Evolutionary conservation across 2,113 vertebrate genomes (phyloP).

Genomic region (Eurypyga helias): DNA sequence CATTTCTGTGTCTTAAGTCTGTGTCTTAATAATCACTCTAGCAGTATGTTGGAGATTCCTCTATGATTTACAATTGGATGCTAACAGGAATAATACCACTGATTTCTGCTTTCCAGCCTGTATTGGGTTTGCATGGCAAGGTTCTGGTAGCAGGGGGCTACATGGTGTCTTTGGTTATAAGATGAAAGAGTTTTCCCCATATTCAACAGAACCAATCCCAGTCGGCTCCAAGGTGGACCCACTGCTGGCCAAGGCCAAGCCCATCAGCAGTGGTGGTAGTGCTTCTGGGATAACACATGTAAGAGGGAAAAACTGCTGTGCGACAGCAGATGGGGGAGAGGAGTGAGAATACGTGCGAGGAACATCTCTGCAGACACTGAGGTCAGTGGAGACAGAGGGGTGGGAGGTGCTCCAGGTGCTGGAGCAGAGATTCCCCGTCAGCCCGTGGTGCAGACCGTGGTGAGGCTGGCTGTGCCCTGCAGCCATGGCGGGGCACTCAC

Average conservation of each 20-base stretch:
- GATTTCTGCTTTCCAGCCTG: background rate
- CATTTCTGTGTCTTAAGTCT: background rate
- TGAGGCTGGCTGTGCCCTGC: background rate
- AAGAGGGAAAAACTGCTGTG: fast-evolving
- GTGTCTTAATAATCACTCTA: background rate
- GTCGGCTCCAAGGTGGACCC: fast-evolving
- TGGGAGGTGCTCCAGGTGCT: fast-evolving
- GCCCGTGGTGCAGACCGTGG: fast-evolving
- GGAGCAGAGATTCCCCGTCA: background rate
- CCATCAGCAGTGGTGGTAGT: fast-evolving
- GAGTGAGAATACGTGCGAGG: background rate
- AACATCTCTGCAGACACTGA: background rate
- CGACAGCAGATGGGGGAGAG: background rate
- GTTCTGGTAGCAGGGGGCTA: background rate
- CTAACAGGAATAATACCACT: background rate
- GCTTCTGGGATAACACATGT: background rate
- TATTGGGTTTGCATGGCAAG: background rate
- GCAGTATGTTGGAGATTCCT: background rate
- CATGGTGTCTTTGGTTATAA: background rate
- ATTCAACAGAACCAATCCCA: background rate
- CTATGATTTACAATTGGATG: background rate
- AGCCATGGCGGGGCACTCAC: background rate
- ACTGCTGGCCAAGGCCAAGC: fast-evolving
- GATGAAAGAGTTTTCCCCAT: background rate
- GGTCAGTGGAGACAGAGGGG: too few species aligned